Percentiles rank a stretch among this genome's conserved stretches.
These are phyloP conservation scores for Trididemnum nubilum DNA, from an alignment of 23 tunicate genomes.

Conservation along the genomic window DNA sequence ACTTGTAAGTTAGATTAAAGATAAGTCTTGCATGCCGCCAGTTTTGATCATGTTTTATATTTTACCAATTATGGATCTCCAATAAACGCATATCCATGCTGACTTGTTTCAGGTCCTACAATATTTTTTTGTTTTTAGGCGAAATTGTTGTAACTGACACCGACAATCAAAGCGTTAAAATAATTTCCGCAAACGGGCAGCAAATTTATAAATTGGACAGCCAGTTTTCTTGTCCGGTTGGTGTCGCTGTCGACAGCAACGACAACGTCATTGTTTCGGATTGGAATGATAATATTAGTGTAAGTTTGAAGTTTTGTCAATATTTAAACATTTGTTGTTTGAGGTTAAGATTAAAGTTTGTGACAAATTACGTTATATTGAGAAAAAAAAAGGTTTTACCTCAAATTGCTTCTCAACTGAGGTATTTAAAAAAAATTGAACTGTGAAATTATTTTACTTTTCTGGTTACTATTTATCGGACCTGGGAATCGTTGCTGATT, in stretches of 20 bases:
- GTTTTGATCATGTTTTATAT: too few species aligned
- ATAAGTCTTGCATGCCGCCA: too few species aligned
- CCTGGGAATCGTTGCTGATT: too few species aligned
- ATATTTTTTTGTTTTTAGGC: conserved; percentile 38
- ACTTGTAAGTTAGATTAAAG: too few species aligned
- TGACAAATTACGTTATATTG: background rate
- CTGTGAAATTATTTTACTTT: too few species aligned
- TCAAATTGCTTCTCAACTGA: too few species aligned
- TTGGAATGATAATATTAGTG: conserved; percentile 70
- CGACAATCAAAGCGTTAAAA: conserved; percentile 79
- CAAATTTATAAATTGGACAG: conserved; percentile 64
- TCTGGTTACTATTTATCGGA: too few species aligned
- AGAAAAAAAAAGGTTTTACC: background rate
- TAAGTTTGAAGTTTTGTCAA: conserved; percentile 46
- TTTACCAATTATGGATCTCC: too few species aligned
- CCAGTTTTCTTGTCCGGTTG: conserved; percentile 64
- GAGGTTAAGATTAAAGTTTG: background rate
- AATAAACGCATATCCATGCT: too few species aligned
- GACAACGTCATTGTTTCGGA: conserved; percentile 82
- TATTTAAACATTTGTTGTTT: background rate
- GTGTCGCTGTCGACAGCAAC: conserved; percentile 86
- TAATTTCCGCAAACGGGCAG: conserved; percentile 78
- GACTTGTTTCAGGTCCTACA: too few species aligned
- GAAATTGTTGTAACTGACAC: conserved; percentile 84
- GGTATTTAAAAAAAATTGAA: too few species aligned